Evolutionary conservation across 2,797 vertebrate species (phyloP).

Genomic region (Scyliorhinus canicula): DNA sequence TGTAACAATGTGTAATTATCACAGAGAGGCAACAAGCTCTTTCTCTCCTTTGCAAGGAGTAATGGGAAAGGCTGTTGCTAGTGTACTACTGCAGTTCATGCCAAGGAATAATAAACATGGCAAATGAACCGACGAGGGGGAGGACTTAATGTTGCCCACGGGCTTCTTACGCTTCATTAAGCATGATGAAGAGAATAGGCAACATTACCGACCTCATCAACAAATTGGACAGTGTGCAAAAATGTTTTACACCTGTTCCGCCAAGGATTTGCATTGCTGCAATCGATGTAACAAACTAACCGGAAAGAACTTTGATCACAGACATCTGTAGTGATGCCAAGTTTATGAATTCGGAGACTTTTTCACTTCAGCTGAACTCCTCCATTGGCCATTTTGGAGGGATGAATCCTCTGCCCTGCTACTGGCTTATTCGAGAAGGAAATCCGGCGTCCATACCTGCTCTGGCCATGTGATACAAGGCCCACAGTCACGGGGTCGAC

Average conservation of each 20-base stretch:
- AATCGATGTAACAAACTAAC: background rate
- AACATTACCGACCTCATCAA: conserved; percentile 14
- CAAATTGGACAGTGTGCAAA: background rate
- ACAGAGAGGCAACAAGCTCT: background rate
- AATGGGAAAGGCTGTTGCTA: background rate
- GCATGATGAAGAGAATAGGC: background rate
- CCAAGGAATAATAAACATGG: background rate
- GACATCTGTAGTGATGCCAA: background rate
- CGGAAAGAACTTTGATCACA: background rate
- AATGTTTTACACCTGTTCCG: background rate
- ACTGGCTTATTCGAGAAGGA: too few species aligned
- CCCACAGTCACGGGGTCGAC: too few species aligned
- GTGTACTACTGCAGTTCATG: background rate
- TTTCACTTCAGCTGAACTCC: background rate
- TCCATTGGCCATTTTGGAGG: background rate
- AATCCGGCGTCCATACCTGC: too few species aligned
- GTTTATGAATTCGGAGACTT: background rate
- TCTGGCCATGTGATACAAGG: too few species aligned
- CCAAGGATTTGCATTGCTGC: background rate
- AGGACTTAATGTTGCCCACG: background rate
- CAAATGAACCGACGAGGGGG: background rate
- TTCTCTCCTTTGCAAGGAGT: background rate
- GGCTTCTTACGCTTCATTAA: background rate
- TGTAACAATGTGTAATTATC: background rate
- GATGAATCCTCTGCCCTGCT: too few species aligned